phyloP scores from a whole-genome alignment of 2,888 invertebrate genomes.

The Lepidochitona cinerea region DNA sequence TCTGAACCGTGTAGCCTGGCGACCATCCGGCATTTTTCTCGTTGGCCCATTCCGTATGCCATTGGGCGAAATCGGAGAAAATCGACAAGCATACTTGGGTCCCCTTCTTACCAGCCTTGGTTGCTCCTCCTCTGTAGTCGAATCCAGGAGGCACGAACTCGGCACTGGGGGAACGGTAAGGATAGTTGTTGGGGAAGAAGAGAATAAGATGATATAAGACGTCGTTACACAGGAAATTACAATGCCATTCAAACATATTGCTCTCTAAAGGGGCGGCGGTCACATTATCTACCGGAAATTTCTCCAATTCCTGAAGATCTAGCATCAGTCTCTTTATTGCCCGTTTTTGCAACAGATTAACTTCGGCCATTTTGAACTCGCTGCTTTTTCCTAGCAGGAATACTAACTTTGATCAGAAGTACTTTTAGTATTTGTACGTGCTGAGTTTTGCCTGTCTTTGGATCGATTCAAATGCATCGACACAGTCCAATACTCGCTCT shows the following conservation, averaged over 20 bases:
- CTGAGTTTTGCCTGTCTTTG: too few relatives aligned
- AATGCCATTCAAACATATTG: slow-evolving; percentile 63
- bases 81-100: slow-evolving; percentile 57
- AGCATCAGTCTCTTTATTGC: slow-evolving; percentile 54
- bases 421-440: too few relatives aligned
- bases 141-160: slow-evolving; percentile 60
- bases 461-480: too few relatives aligned
- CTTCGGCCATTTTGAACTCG: neutral
- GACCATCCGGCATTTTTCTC: slow-evolving; percentile 59
- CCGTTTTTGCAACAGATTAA: slow-evolving; percentile 41
- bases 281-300: slow-evolving; percentile 55
- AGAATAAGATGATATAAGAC: slow-evolving; percentile 56
- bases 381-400: too few relatives aligned
- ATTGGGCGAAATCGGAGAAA: slow-evolving; percentile 58
- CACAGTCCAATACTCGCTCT: too few relatives aligned
- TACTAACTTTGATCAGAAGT: too few relatives aligned
- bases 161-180: slow-evolving; percentile 57
- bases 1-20: slow-evolving; percentile 61
- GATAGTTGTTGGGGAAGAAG: slow-evolving; percentile 55
- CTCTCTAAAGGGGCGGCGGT: slow-evolving; percentile 57
- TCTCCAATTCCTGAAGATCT: slow-evolving; percentile 50
- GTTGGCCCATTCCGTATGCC: slow-evolving; percentile 59
- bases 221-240: slow-evolving; percentile 57
- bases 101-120: slow-evolving; percentile 55
- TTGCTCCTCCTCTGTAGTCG: slow-evolving; percentile 55